Conservation (phyloP, 2,797 vertebrate species). For the Lindbergichthys nudifrons region DNA sequence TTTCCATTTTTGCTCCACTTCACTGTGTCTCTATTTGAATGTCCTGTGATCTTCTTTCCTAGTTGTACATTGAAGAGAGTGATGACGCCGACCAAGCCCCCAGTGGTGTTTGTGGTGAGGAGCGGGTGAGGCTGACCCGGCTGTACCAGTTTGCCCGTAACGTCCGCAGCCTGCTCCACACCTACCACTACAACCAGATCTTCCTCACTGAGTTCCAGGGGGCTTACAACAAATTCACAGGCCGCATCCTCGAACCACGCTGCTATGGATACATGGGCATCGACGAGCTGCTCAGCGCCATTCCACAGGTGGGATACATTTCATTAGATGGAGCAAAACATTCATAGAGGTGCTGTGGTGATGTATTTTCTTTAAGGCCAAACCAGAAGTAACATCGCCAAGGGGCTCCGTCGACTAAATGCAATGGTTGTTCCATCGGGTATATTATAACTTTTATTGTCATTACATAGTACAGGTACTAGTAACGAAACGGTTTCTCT, state of each 20-base stretch:
- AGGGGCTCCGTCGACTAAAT: no score
- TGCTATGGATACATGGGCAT: conserved; percentile 88
- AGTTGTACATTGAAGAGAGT: conserved; percentile 87
- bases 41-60: background rate
- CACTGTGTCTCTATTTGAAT: background rate
- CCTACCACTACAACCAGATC: conserved; percentile 99
- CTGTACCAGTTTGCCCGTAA: conserved; percentile 95
- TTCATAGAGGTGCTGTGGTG: no score
- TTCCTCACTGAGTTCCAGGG: conserved; percentile 93
- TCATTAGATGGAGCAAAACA: background rate
- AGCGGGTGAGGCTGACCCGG: conserved; percentile 91
- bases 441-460: no score
- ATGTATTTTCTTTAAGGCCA: no score
- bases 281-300: conserved; percentile 93
- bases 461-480: no score
- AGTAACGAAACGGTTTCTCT: no score
- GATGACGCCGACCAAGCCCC: conserved; percentile 37
- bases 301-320: conserved; percentile 89
- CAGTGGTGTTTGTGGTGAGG: conserved; percentile 66
- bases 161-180: conserved; percentile 93
- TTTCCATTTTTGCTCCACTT: background rate
- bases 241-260: conserved; percentile 88
- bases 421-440: no score
- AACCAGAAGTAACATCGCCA: no score
- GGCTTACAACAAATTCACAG: conserved; percentile 93